Conservation (phyloP, 1,140 invertebrate species). For the Temnothorax longispinosus region DNA sequence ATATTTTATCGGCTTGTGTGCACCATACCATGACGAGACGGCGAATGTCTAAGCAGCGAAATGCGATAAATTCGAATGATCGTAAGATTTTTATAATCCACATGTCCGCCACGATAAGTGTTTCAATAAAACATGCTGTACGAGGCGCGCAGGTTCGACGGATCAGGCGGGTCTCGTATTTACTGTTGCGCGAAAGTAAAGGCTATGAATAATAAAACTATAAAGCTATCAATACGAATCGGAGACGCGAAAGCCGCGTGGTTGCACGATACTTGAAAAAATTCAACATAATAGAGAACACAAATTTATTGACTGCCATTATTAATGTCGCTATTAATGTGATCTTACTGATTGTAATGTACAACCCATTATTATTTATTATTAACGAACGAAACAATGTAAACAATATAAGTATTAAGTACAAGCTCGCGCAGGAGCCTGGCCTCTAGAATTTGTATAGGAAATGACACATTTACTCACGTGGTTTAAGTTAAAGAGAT, state of each 20-base stretch:
- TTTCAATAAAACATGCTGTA: slow-evolving; percentile 78
- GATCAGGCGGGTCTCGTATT: slow-evolving; percentile 63
- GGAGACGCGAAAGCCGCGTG: slow-evolving; percentile 51
- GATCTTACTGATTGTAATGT: slow-evolving; percentile 26
- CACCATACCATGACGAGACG: slow-evolving; percentile 10
- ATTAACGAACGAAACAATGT: not conserved
- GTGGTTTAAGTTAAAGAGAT: too few relatives aligned
- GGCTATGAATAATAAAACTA: slow-evolving; percentile 71
- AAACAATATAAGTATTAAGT: not conserved
- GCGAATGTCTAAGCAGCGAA: slow-evolving; percentile 35
- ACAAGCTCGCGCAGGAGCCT: too few relatives aligned
- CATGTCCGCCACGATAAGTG: slow-evolving; percentile 72
- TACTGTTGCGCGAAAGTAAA: slow-evolving; percentile 67
- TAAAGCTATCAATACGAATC: slow-evolving; percentile 44
- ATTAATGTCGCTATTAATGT: not conserved
- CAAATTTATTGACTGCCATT: slow-evolving; percentile 61
- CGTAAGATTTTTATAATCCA: slow-evolving; percentile 70
- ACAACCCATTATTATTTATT: slow-evolving; percentile 6
- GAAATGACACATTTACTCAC: too few relatives aligned
- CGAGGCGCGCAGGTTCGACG: slow-evolving; percentile 59
- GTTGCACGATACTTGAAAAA: slow-evolving; percentile 32
- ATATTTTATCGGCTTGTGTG: slow-evolving; percentile 40
- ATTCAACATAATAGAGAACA: slow-evolving; percentile 46
- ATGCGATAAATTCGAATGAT: slow-evolving; percentile 71
- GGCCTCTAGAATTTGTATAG: too few relatives aligned